A percentile compares a stretch with the other conserved stretches of the same genome.
Conservation (phyloP, 1,140 invertebrate species). For the Epicauta chinensis region DNA sequence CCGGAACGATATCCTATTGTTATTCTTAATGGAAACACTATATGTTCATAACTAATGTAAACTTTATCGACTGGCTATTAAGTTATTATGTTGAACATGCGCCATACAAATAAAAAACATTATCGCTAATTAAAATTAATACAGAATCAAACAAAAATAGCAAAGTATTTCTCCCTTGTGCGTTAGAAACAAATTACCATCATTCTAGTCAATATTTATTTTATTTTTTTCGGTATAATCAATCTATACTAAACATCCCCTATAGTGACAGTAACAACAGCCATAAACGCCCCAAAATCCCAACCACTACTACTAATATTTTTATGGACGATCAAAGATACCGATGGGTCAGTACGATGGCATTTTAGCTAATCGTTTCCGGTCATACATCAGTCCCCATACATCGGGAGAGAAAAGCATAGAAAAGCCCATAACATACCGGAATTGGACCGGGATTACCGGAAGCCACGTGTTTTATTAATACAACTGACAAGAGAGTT, state of each 20-base stretch:
- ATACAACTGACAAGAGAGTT: constrained; percentile 9
- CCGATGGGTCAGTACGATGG: constrained; percentile 34
- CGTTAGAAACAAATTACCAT: too few relatives aligned
- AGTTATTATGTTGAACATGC: constrained; percentile 3
- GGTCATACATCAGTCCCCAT: constrained; percentile 23
- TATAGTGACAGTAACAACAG: constrained; percentile 26
- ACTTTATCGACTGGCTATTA: constrained; percentile 10
- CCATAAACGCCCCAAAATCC: constrained; percentile 33
- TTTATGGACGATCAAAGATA: constrained; percentile 44
- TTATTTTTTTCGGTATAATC: constrained; percentile 15
- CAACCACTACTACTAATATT: constrained; percentile 38
- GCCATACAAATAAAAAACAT: too few relatives aligned
- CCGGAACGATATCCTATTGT: constrained; percentile 1
- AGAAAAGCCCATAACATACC: constrained; percentile 14
- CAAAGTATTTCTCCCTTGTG: too few relatives aligned
- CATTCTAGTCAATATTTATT: too few relatives aligned
- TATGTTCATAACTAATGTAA: constrained; percentile 14
- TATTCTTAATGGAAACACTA: constrained; percentile 12
- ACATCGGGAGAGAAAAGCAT: too few relatives aligned
- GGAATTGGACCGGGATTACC: constrained; percentile 26
- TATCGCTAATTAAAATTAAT: too few relatives aligned
- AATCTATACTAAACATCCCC: constrained; percentile 29
- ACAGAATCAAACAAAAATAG: too few relatives aligned
- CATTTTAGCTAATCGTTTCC: constrained; percentile 41
- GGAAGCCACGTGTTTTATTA: constrained; percentile 32